Evolutionary conservation across 2,113 vertebrate species (phyloP), one percentile per base, ranked within the genome.

Genomic region (Regulus satrapa): DNA sequence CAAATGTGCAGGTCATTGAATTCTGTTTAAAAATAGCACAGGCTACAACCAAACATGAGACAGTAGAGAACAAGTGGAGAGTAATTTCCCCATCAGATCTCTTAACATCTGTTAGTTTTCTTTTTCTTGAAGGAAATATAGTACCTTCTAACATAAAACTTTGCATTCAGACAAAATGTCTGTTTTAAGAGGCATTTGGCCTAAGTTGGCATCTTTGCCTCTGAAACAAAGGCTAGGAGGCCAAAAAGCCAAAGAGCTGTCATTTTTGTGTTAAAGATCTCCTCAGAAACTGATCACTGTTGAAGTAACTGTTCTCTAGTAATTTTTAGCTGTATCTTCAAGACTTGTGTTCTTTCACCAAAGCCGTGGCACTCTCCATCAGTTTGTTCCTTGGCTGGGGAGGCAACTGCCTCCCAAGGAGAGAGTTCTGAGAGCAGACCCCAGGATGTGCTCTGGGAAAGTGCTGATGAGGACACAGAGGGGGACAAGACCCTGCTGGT

Each of bases 401-500:
- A 94, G 19, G 76, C 16, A 81, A 3, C 41, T n/a, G 36, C 34
- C 34, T n/a, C 59, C 24, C 38, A 15, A 6, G 61, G 16, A 23
- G 59, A 63, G 31, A 21, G 8, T 5, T 49, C 54, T 93, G 96
- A 79, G 71, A 15, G 12, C 14, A 48, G 4, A 21, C 3, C 59
- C 10, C 54, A 16, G 10, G 67, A 63, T 24, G 9, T 34, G 36
- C 31, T 32, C 32, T 48, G 56, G 46, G 85, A 71, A 74, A 84
- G 64, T 18, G n/a, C 2, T 32, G 85, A 89, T 14, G 91, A 86
- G 34, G 87, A 97, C 32, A 71, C 90, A 67, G 96, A 94, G 12
- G 48, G 19, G 2, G 52, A 89, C 7, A 79, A 98, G 85, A 97
- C 63, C 12, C 94, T 99, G 34, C 93, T 95, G 5, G 94, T 98